Percentiles rank a stretch among this genome's conserved stretches.
phyloP scores from a whole-genome alignment of 2,797 vertebrate species.

The Sebastes diploproa region DNA sequence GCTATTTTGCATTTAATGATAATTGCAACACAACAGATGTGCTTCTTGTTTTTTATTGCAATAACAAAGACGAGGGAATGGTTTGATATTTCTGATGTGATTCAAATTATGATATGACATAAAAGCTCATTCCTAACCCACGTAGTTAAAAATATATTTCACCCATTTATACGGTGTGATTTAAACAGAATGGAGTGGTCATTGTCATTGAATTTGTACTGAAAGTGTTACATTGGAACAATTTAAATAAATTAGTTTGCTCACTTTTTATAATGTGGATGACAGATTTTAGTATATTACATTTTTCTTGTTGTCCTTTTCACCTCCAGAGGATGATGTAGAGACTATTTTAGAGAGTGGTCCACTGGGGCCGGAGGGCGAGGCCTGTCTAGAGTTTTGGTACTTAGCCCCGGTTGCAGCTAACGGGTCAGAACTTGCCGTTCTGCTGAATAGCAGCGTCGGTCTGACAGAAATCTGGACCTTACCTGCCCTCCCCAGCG shows the following conservation, averaged over 20 bases:
- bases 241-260: background rate
- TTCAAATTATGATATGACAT: background rate
- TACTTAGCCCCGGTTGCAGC: conserved; percentile 78
- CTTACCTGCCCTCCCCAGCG: conserved; percentile 57
- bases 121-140: conserved; percentile 5
- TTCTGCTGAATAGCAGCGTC: conserved; percentile 68
- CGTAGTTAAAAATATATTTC: background rate
- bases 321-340: conserved; percentile 61
- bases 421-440: conserved; percentile 74
- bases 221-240: background rate
- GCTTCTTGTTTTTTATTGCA: conserved; percentile 19
- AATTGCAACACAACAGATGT: conserved; percentile 27
- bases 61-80: conserved; percentile 5
- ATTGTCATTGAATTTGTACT: background rate
- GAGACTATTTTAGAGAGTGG: conserved; percentile 79
- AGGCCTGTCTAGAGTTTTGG: conserved; percentile 89
- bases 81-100: conserved; percentile 3
- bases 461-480: conserved; percentile 76
- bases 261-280: background rate
- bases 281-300: background rate
- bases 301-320: background rate
- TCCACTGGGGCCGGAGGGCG: conserved; percentile 59
- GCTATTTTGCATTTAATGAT: conserved; percentile 40
- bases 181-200: background rate
- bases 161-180: background rate